Percentiles rank a stretch among this genome's conserved stretches.
Conservation (phyloP, 2,888 invertebrate species). For the Clivina fossor region DNA sequence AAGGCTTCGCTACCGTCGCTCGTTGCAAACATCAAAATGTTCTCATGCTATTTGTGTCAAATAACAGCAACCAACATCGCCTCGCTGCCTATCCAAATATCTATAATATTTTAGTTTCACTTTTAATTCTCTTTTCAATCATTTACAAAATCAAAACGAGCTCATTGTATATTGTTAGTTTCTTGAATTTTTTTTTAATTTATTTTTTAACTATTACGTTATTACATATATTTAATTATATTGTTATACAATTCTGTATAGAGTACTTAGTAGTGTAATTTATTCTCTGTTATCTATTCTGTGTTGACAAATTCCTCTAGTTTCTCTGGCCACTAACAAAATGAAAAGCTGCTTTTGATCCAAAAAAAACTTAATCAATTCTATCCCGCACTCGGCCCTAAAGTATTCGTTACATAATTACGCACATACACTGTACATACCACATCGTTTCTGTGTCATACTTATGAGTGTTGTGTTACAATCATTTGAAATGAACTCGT, state of each 20-base stretch:
- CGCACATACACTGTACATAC: constrained; percentile 14
- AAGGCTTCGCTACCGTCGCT: constrained; percentile 9
- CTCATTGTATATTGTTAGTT: constrained; percentile 22
- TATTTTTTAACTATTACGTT: constrained; percentile 29
- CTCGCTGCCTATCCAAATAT: constrained; percentile 18
- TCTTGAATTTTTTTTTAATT: constrained; percentile 19
- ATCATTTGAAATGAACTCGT: constrained; percentile 9
- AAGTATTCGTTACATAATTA: no score
- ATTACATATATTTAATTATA: constrained; percentile 25
- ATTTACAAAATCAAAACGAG: constrained; percentile 15
- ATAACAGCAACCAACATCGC: no score
- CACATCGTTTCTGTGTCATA: constrained; percentile 11
- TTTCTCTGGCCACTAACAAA: constrained; percentile 24
- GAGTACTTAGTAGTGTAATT: constrained; percentile 31
- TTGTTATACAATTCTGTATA: constrained; percentile 33
- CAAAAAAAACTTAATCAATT: neutral
- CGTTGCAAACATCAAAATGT: constrained; percentile 3
- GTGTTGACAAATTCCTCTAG: constrained; percentile 22
- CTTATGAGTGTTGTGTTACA: constrained; percentile 17
- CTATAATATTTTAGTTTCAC: constrained; percentile 20
- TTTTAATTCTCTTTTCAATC: constrained; percentile 23
- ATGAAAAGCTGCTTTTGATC: neutral
- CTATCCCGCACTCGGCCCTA: constrained; percentile 15
- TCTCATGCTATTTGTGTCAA: no score
- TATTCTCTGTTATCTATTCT: constrained; percentile 32